phyloP scores from a whole-genome alignment of 2,113 vertebrate species.

The Dryoscopus gambensis region DNA sequence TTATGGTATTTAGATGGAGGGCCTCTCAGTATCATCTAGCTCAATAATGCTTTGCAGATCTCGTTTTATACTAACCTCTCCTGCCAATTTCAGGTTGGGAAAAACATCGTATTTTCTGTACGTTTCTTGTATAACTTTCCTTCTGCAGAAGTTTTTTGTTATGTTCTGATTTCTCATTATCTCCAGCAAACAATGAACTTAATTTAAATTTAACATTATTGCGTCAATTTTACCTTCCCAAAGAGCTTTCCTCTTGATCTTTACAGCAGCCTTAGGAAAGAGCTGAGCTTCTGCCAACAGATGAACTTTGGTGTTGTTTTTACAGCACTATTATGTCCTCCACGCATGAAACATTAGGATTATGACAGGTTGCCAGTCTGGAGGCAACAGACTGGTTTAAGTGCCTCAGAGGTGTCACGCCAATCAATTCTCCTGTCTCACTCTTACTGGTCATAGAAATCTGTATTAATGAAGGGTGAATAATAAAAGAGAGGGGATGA shows the following conservation, averaged over 20 bases:
- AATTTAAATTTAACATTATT: neutral
- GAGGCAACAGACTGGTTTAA: conserved; percentile 28
- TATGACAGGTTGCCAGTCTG: conserved; percentile 17
- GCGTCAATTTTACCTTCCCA: neutral
- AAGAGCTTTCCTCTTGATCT: neutral
- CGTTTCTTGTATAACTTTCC: neutral
- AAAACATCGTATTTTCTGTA: neutral
- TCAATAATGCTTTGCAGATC: neutral
- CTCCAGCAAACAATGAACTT: neutral
- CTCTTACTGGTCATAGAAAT: neutral
- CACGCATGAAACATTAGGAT: neutral
- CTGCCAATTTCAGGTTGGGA: neutral
- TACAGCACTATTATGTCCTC: neutral
- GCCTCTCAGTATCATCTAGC: neutral
- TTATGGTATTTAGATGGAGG: neutral
- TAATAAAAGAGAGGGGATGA: neutral
- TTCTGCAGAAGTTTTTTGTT: neutral
- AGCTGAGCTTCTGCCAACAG: neutral
- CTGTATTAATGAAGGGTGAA: neutral
- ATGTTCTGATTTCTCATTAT: neutral
- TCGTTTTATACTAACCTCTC: neutral
- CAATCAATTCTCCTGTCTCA: neutral
- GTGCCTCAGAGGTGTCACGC: neutral
- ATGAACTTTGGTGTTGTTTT: neutral
- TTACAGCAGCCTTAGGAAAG: neutral